Conservation (phyloP, 2,113 vertebrate species). For the Lonchura striata region DNA sequence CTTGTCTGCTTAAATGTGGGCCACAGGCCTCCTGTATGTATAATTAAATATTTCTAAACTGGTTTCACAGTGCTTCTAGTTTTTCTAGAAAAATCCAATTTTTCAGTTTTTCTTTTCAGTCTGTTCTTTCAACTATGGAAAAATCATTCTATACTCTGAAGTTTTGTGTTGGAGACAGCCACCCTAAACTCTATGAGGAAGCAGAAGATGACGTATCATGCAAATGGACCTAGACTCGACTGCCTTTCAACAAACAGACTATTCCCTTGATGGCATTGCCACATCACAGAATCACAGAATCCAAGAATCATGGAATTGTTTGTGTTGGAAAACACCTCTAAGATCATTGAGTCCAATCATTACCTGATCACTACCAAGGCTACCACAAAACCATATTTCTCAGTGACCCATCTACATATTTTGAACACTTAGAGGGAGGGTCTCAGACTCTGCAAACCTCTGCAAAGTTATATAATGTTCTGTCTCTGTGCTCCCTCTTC, state of each 20-base stretch:
- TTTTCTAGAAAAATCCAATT: neutral
- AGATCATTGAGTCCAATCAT: neutral
- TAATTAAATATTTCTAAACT: neutral
- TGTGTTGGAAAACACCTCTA: neutral
- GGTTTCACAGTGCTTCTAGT: neutral
- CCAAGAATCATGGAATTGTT: neutral
- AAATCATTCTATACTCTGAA: neutral
- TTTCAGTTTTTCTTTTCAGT: neutral
- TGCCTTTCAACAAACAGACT: neutral
- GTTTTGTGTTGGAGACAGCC: neutral
- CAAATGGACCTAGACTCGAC: neutral
- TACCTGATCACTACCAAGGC: neutral
- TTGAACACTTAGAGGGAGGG: neutral
- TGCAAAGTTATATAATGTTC: neutral
- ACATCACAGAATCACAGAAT: neutral
- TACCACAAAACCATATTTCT: neutral
- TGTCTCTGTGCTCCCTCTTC: neutral
- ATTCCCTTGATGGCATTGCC: neutral
- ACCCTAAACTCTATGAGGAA: neutral
- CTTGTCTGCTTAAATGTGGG: neutral
- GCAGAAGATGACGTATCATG: accelerated
- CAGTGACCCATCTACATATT: neutral
- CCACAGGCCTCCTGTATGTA: neutral
- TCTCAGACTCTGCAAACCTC: neutral
- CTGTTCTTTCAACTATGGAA: neutral